Evolutionary conservation across 2,113 vertebrate genomes (phyloP), one percentile per base, ranked within the genome.

Genomic region (Bagarius yarrelli): DNA sequence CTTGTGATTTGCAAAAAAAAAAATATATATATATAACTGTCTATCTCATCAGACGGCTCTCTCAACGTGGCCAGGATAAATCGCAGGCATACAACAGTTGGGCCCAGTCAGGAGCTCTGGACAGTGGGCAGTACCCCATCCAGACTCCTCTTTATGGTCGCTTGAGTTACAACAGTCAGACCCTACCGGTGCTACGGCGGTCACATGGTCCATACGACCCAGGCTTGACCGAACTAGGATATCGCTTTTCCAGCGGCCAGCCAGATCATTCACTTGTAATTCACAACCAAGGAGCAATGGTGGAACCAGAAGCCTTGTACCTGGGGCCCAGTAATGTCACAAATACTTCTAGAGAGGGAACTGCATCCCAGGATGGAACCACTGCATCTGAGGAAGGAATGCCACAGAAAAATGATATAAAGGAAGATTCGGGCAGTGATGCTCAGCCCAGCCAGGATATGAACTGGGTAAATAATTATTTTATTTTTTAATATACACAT

Each of bases 141-240:
- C 87, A 90, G 4, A 88, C 90, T 25, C 85, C 93, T 30, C 85
- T 92, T 27, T 93, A 93, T 2, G 92, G 93, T 0, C 91, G 91
- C 1, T 86, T 93, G 19, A 92, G 91, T 79, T 94, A 94, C 89
- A 92, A 92, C 90, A 93, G 93, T 87, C 92, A 93, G 85, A 94
- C 92, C 15, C 6, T 92, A n/a, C 87, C 95, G 9, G 91, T 94
- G 78, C 88, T 95, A 76, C 64, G 94, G 60, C 91, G 92, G 82
- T 23, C 93, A 61, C 88, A 88, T 55, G 85, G 89, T 70, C 88
- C 16, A 23, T 91, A 91, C 16, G 91, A 93, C 79, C 91, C 88
- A 1, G 90, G 91, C 61, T 8, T 87, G 86, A 88, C 92, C 59
- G 82, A 94, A 90, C 0, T 94, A 83, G 87, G 91, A 16, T 85